Evolutionary conservation across 2,797 vertebrate species (phyloP).

Genomic region (Simalia tracyae): DNA sequence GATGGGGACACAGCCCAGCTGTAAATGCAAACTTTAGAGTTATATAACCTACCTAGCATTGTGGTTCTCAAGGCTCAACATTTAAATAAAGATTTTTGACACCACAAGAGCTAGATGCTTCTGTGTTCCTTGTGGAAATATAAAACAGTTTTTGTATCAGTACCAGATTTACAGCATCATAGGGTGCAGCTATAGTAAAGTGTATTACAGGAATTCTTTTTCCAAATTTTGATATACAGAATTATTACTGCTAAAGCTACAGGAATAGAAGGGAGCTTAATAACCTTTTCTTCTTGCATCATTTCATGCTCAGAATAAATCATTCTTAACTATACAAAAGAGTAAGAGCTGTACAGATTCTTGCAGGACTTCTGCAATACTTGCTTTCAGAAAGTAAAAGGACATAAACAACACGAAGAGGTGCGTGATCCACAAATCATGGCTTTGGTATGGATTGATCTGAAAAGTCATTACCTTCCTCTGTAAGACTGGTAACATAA

Average conservation of each 20-base stretch:
- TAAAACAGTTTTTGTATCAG: background rate
- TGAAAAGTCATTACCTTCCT: conserved; percentile 54
- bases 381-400: background rate
- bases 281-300: background rate
- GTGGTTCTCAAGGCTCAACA: background rate
- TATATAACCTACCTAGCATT: background rate
- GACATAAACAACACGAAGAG: background rate
- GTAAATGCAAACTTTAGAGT: background rate
- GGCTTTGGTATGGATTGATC: conserved; percentile 39
- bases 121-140: background rate
- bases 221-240: background rate
- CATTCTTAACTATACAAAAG: background rate
- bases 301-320: background rate
- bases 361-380: background rate
- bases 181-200: background rate
- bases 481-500: conserved; percentile 64
- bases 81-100: background rate
- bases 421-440: conserved; percentile 67
- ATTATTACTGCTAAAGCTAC: background rate
- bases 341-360: background rate
- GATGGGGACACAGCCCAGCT: background rate
- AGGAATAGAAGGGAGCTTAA: background rate
- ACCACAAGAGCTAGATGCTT: background rate
- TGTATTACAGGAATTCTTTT: background rate
- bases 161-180: background rate